Evolutionary conservation across 2,888 invertebrate genomes (phyloP).

Genomic region (Loripinus fragilis): DNA sequence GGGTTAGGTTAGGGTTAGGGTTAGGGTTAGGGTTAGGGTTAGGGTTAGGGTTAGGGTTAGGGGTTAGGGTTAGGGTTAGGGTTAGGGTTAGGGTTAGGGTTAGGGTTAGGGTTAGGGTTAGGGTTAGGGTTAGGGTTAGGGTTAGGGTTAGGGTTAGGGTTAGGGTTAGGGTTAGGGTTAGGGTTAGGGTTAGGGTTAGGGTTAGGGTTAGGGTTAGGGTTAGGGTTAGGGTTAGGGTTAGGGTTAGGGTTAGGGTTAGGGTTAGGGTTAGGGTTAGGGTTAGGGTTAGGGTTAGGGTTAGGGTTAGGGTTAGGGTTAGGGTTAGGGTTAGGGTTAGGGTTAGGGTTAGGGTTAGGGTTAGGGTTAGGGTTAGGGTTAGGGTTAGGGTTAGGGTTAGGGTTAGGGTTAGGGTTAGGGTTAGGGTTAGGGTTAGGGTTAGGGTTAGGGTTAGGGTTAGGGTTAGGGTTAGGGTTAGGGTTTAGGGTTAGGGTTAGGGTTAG

Average conservation of each 20-base stretch:
- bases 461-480: constrained; percentile 65
- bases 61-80: too few relatives aligned
- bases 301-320: constrained; percentile 63
- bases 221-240: constrained; percentile 57
- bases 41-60: constrained; percentile 40
- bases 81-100: constrained; percentile 44
- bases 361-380: constrained; percentile 54
- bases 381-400: constrained; percentile 56
- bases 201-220: constrained; percentile 59
- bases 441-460: constrained; percentile 59
- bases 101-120: constrained; percentile 63
- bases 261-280: constrained; percentile 54
- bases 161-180: constrained; percentile 43
- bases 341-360: constrained; percentile 55
- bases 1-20: constrained; percentile 19
- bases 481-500: constrained; percentile 56
- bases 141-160: constrained; percentile 38
- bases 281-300: constrained; percentile 57
- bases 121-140: constrained; percentile 59
- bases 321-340: constrained; percentile 62
- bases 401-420: constrained; percentile 50
- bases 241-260: constrained; percentile 53
- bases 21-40: constrained; percentile 22
- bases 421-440: constrained; percentile 51
- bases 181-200: constrained; percentile 55